Base-by-base conservation (phyloP, 30 jellyfish, hydroid and myxozoan species). In the Cassiopea xamachana region DNA sequence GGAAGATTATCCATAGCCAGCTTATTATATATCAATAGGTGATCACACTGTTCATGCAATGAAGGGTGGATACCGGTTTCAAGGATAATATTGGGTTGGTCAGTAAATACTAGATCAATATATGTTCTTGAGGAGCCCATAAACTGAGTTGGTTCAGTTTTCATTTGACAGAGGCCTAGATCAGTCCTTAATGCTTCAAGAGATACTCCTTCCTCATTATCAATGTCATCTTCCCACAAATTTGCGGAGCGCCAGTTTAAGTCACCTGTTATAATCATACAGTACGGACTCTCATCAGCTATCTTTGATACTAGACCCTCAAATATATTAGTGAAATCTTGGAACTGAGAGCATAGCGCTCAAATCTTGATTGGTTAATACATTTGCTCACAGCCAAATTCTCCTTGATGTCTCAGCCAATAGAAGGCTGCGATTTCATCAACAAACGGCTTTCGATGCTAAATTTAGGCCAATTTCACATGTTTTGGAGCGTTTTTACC, bases 141-240 rank as follows among this genome's bases (percentile, higher is more conserved):
- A 27, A 84, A 27, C 47, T 70, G 92, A 27, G 92, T 84, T 12
- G 85, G 86, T 46, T 73, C 92, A 44, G 84, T 45, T 16, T 68
- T 84, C 76, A 84, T 1, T 51, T 84, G 92, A 4, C 46, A 13
- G 15, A 84, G 73, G 46, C 92, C 92, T 68, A 84, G 87, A 60
- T 84, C 92, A 16, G 85, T 68, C 59, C 86, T 18, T 39, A 69
- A 60, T 14, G 91, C 86, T 45, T 84, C 92, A 45, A 73, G 73
- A 39, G 1, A 49, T 84, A 68, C 69, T n/a, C 92, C 92, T 58
- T 70, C 92, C 10, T 84, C 81, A 60, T 84, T 84, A 39, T 84
- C 92, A 43, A 47, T 84, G 46, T 84, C 92, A 51, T 69, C 73
- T 16, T 84, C 86, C 85, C 92, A 84, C 92, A 86, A 84, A 68